Conservation (phyloP, 2,113 vertebrate species). For the Uria aalge region DNA sequence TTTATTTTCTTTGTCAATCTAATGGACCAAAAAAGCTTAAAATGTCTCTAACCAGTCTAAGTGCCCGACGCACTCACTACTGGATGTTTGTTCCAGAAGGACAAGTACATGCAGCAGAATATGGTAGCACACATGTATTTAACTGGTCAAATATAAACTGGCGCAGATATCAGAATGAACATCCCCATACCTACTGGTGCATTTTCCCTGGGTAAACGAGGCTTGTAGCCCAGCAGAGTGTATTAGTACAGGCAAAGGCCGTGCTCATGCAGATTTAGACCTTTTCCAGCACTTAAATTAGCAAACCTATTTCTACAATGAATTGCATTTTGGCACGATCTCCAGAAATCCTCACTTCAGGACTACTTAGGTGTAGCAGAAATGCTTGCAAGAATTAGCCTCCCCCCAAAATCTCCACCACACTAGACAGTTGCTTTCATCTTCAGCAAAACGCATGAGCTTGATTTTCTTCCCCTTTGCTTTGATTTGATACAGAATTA, state of each 20-base stretch:
- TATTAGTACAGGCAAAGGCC: background rate
- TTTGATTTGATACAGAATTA: background rate
- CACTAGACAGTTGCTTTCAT: background rate
- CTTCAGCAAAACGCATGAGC: background rate
- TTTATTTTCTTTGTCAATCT: constrained; percentile 5
- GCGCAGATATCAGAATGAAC: background rate
- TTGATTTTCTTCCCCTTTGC: constrained; percentile 1
- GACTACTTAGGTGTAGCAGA: background rate
- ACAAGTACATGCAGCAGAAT: background rate
- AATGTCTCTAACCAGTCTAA: background rate
- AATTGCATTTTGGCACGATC: background rate
- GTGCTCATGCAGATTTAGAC: background rate
- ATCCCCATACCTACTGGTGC: background rate
- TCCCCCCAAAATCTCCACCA: background rate
- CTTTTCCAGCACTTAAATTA: background rate
- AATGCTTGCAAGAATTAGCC: background rate
- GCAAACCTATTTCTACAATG: background rate
- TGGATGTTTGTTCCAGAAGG: background rate
- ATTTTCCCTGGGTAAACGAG: background rate
- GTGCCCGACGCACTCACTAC: background rate
- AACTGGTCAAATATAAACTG: background rate
- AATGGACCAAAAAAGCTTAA: background rate
- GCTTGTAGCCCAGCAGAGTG: background rate
- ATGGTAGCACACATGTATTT: background rate
- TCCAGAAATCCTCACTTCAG: background rate